These are phyloP conservation scores for Gobius niger DNA, from an alignment of 2,113 vertebrate genomes.

Conservation along the genomic window DNA sequence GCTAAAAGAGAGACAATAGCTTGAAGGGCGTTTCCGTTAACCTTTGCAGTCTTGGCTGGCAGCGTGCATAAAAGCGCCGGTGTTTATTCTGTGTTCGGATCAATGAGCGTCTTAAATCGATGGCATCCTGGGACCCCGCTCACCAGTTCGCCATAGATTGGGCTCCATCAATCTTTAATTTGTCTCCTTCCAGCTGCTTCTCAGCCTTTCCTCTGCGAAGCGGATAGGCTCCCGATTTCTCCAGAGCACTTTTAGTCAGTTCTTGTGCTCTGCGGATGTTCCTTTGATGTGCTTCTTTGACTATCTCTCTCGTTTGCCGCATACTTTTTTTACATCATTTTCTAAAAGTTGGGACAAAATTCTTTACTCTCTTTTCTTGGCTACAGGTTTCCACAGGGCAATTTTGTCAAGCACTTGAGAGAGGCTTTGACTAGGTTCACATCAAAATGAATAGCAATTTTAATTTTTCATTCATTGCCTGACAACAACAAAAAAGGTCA, in stretches of 20 bases:
- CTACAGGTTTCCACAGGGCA: too few relatives aligned
- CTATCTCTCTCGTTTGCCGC: not conserved
- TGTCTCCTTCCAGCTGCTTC: slow-evolving; percentile 22
- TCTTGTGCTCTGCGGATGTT: not conserved
- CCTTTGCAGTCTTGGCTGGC: slow-evolving; percentile 45
- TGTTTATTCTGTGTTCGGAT: slow-evolving; percentile 63
- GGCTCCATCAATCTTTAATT: slow-evolving; percentile 48
- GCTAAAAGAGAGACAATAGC: not conserved
- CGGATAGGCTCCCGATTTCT: slow-evolving; percentile 25
- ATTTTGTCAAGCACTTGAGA: too few relatives aligned
- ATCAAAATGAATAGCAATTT: too few relatives aligned
- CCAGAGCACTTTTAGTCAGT: slow-evolving; percentile 6
- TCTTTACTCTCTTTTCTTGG: not conserved
- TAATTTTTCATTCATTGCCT: too few relatives aligned
- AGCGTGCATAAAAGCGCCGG: slow-evolving; percentile 49
- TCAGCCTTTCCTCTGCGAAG: slow-evolving; percentile 34
- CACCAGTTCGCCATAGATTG: slow-evolving; percentile 47
- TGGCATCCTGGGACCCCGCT: slow-evolving; percentile 53
- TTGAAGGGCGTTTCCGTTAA: slow-evolving; percentile 35
- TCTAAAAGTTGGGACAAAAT: not conserved
- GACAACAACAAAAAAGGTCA: too few relatives aligned
- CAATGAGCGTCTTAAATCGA: slow-evolving; percentile 57
- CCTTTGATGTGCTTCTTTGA: not conserved
- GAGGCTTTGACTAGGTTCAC: too few relatives aligned
- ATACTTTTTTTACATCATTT: not conserved